These are phyloP conservation scores for Planococcus citri DNA, from an alignment of 1,140 invertebrate species.

Conservation along the genomic window DNA sequence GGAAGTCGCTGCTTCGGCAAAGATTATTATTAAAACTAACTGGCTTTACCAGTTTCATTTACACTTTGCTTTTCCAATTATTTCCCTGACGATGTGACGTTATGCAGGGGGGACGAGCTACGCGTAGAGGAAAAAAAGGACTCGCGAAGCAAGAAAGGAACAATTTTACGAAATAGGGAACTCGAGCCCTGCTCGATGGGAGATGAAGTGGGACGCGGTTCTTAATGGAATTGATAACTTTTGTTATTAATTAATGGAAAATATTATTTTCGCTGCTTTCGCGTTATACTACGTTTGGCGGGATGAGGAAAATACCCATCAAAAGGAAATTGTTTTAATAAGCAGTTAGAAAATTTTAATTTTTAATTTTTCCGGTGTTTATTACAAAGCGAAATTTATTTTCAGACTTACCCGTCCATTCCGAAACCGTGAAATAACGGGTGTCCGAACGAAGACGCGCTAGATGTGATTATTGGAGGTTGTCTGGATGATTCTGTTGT, in stretches of 20 bases:
- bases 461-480: conserved; percentile 26
- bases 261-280: conserved; percentile 1
- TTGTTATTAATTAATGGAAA: conserved; percentile 4
- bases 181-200: too few relatives aligned
- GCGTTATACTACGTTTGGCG: too few relatives aligned
- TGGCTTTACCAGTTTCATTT: conserved; percentile 6
- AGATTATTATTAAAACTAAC: conserved; percentile 1
- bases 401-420: conserved; percentile 29
- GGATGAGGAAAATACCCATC: background rate
- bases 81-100: background rate
- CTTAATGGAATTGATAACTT: conserved; percentile 7
- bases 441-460: conserved; percentile 28
- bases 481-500: conserved; percentile 24
- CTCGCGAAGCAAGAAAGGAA: background rate
- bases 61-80: conserved; percentile 7
- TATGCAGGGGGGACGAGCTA: too few relatives aligned
- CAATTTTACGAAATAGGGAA: background rate
- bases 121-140: too few relatives aligned
- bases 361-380: background rate
- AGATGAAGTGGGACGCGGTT: too few relatives aligned
- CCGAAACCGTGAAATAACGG: conserved; percentile 30
- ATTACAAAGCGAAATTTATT: background rate
- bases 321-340: background rate
- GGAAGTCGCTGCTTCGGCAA: background rate
- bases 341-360: background rate